Base-by-base conservation (phyloP, 2,888 invertebrate species). In the Seira musarum region DNA sequence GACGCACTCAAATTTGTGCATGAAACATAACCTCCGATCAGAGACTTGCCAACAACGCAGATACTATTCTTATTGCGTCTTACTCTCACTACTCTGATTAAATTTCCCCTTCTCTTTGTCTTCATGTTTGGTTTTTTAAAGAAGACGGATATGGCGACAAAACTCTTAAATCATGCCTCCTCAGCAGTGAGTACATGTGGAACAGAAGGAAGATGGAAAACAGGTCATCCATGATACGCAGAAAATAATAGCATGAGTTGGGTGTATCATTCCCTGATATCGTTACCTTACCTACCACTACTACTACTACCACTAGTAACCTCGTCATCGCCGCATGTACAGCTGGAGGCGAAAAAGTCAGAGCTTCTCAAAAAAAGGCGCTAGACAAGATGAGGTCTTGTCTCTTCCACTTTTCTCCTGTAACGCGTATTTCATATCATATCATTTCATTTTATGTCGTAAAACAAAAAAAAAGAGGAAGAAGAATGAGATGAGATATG, bases 141-240 rank as follows among this genome's bases (percentile, higher is more conserved):
- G 17, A 72, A 46, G 65, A 49, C 19, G n/a, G 35, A 2, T 25
- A n/a, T 22, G 40, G 19, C 8, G 63, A 63, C 15, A 15, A 63
- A 22, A 19, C 21, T 63, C 22, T 5, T 3, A 8, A 19, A 10
- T 63, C 72, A 19, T 72, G 61, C 49, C 49, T 64, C 35, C 15
- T 22, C 61, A 24, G 19, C 21, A 19, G 67, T 13, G 40, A 40
- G 40, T n/a, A n/a, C n/a, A n/a, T n/a, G n/a, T n/a, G n/a, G n/a
- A 40, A 40, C 5, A 40, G 40, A 13, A 40, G 46, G 57, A 64
- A 70, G 76, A 70, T 77, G 22, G 21, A 70, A 77, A 77, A 53
- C 76, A 77, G 76, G 76, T 77, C 76, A 77, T 22, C 76, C 65
- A 69, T 66, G 57, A 65, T 30, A 65, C 46, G n/a, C 15, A 40